Percentiles rank a stretch among this genome's conserved stretches.
These are phyloP conservation scores for Drosophila miranda DNA, from an alignment of 1,140 invertebrate genomes.

Conservation along the genomic window DNA sequence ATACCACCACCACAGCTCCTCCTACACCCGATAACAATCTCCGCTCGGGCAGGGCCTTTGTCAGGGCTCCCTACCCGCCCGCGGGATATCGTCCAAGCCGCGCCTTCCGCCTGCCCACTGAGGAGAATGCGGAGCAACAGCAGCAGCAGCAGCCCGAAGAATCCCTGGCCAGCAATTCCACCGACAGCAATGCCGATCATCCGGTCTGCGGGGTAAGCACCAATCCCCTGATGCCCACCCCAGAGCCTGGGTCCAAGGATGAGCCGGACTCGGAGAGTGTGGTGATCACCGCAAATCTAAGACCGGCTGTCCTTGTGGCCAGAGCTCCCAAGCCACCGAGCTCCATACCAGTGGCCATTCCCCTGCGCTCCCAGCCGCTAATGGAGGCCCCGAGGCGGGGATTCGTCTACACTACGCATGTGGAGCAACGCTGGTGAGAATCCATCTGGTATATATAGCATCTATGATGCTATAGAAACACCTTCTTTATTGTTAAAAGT, in stretches of 20 bases:
- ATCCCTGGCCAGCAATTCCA: conserved; percentile 3
- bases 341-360: conserved; percentile 61
- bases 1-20: conserved; percentile 41
- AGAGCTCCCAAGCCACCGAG: conserved; percentile 25
- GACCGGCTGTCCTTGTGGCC: conserved; percentile 60
- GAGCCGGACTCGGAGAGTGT: conserved; percentile 74
- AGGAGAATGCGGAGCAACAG: conserved; percentile 31
- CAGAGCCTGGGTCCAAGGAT: conserved; percentile 58
- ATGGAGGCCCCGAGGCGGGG: conserved; percentile 37
- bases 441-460: background rate
- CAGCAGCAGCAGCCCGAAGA: conserved; percentile 13
- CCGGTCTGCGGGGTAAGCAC: conserved; percentile 74
- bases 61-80: conserved; percentile 65
- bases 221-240: conserved; percentile 71
- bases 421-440: conserved; percentile 67
- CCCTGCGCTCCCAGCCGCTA: conserved; percentile 57
- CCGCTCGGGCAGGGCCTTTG: conserved; percentile 40
- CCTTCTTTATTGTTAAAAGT: conserved; percentile 24
- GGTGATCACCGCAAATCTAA: conserved; percentile 57
- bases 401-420: conserved; percentile 58
- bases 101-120: conserved; percentile 66
- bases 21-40: conserved; percentile 10
- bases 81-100: conserved; percentile 71
- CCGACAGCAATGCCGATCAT: conserved; percentile 57
- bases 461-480: background rate